These are phyloP conservation scores for Drosophila meridionalis DNA, from an alignment of 2,888 invertebrate genomes.

Conservation along the genomic window DNA sequence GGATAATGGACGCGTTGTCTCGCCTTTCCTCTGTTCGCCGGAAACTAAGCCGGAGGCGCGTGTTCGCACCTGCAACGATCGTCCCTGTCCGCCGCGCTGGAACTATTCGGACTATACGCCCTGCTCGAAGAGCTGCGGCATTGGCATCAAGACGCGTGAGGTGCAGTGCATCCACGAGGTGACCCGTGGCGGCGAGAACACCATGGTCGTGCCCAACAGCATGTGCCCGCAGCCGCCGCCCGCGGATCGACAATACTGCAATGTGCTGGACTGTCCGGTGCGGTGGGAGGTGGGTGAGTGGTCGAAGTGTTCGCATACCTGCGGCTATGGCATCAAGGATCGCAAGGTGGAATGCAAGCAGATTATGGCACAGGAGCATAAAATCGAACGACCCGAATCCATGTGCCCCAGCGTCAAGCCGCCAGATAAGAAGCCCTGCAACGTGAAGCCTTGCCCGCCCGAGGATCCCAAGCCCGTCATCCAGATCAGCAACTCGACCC, in stretches of 20 bases:
- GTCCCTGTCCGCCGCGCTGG: constrained; percentile 98
- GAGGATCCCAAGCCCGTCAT: constrained; percentile 91
- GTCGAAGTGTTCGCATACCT: constrained; percentile 96
- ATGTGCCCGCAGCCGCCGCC: constrained; percentile 96
- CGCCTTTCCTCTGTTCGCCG: constrained; percentile 94
- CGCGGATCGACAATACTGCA: constrained; percentile 95
- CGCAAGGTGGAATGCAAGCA: constrained; percentile 95
- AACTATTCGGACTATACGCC: constrained; percentile 94
- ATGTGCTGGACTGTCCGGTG: constrained; percentile 96
- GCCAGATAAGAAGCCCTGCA: constrained; percentile 92
- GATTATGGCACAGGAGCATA: constrained; percentile 96
- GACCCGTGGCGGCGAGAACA: constrained; percentile 94
- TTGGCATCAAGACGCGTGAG: constrained; percentile 95
- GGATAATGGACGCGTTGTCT: constrained; percentile 94
- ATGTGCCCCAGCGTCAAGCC: constrained; percentile 92
- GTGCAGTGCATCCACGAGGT: constrained; percentile 88
- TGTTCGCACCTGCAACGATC: constrained; percentile 96
- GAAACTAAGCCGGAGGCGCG: constrained; percentile 95
- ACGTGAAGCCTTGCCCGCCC: constrained; percentile 91
- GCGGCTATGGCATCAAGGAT: constrained; percentile 95
- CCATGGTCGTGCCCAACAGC: constrained; percentile 95
- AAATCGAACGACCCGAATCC: constrained; percentile 91
- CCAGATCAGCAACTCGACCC: constrained; percentile 92
- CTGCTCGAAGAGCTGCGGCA: constrained; percentile 97
- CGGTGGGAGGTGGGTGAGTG: constrained; percentile 95